Evolutionary conservation across 2,888 invertebrate genomes (phyloP).

Genomic region (Agriopis marginaria): DNA sequence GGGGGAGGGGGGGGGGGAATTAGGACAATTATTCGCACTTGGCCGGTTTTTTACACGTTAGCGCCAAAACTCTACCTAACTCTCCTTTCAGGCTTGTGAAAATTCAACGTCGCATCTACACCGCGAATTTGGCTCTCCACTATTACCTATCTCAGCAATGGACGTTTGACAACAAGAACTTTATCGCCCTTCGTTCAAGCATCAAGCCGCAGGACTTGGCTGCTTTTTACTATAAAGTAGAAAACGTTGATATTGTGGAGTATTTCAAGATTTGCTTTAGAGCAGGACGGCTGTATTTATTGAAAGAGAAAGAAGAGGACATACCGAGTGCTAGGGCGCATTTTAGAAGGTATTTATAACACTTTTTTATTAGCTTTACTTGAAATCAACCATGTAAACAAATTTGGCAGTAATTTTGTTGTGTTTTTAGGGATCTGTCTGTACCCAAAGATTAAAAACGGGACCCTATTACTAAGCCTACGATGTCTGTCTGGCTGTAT

Average conservation of each 20-base stretch:
- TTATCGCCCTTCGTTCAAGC: slow-evolving; percentile 80
- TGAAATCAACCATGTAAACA: background rate
- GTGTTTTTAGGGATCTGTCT: too few species aligned
- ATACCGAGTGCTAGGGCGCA: slow-evolving; percentile 83
- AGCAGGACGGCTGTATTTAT: slow-evolving; percentile 88
- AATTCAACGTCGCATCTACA: slow-evolving; percentile 93
- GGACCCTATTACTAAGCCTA: too few species aligned
- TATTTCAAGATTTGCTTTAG: slow-evolving; percentile 84
- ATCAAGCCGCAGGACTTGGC: slow-evolving; percentile 81
- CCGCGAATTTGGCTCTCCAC: slow-evolving; percentile 89
- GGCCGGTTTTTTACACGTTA: too few species aligned
- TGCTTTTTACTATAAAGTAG: slow-evolving; percentile 87
- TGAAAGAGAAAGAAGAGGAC: slow-evolving; percentile 88
- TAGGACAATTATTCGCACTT: too few species aligned
- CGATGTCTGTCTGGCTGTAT: too few species aligned
- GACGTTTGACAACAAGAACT: slow-evolving; percentile 90
- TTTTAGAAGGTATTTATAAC: slow-evolving; percentile 67
- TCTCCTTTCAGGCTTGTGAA: slow-evolving; percentile 88
- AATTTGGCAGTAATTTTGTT: too few species aligned
- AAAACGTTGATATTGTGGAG: slow-evolving; percentile 79
- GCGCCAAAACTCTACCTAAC: background rate
- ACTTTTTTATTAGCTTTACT: slow-evolving; percentile 52
- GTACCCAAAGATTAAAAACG: too few species aligned
- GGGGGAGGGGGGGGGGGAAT: too few species aligned
- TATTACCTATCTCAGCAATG: slow-evolving; percentile 93